These are phyloP conservation scores for Anorthoa munda DNA, from an alignment of 2,888 invertebrate genomes.

Conservation along the genomic window DNA sequence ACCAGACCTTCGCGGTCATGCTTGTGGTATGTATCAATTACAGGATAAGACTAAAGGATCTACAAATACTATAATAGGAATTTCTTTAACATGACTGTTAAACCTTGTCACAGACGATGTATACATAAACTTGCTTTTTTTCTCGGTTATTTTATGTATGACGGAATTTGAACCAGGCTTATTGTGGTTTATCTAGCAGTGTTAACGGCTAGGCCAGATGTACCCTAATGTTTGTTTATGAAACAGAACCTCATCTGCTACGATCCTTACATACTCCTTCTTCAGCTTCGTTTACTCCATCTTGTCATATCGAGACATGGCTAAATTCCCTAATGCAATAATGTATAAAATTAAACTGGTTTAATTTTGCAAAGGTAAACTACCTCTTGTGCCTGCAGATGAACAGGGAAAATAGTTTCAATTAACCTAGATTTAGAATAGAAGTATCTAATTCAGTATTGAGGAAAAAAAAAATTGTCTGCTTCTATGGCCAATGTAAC, in stretches of 20 bases:
- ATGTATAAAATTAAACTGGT: background rate
- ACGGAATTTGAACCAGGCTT: too few species aligned
- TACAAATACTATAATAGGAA: background rate
- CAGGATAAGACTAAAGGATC: background rate
- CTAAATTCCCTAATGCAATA: too few species aligned
- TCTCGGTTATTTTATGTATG: too few species aligned
- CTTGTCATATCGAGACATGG: too few species aligned
- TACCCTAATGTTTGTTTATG: too few species aligned
- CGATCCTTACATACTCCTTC: too few species aligned
- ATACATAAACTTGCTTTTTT: too few species aligned
- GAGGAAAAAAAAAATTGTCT: slow-evolving; percentile 1
- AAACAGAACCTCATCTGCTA: too few species aligned
- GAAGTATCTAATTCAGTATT: background rate
- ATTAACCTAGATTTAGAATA: background rate
- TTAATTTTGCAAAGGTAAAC: background rate
- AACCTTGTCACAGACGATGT: too few species aligned
- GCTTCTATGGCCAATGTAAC: background rate
- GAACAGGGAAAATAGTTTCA: background rate
- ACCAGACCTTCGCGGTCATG: slow-evolving; percentile 32
- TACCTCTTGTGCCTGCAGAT: background rate
- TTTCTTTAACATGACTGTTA: background rate
- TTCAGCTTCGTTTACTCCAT: too few species aligned
- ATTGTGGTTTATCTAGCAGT: too few species aligned
- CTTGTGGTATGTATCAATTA: slow-evolving; percentile 1
- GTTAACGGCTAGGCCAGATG: too few species aligned